Evolutionary conservation across 2,888 invertebrate species (phyloP).

Genomic region (Lithophane leautieri): DNA sequence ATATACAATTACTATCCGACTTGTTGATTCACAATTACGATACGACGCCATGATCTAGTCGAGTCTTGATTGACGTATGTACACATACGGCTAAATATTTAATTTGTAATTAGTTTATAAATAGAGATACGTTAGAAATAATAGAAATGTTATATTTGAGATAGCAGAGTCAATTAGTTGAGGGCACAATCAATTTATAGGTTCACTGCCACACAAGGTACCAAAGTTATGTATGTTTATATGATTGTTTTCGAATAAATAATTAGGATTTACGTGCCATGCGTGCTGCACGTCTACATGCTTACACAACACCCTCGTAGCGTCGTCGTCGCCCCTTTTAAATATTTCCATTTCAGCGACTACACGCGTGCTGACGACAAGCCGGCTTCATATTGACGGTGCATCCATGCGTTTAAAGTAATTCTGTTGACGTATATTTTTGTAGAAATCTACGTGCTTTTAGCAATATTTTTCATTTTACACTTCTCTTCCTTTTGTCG

Average conservation of each 20-base stretch:
- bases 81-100: slow-evolving; percentile 23
- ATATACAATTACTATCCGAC: slow-evolving; percentile 49
- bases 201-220: slow-evolving; percentile 40
- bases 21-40: slow-evolving; percentile 42
- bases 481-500: slow-evolving; percentile 35
- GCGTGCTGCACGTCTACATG: slow-evolving; percentile 29
- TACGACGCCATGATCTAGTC: slow-evolving; percentile 38
- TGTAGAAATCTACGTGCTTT: slow-evolving; percentile 28
- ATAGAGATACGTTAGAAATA: slow-evolving; percentile 31
- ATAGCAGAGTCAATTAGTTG: slow-evolving; percentile 46
- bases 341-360: slow-evolving; percentile 51
- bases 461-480: slow-evolving; percentile 23
- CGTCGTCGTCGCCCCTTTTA: slow-evolving; percentile 38
- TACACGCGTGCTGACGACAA: slow-evolving; percentile 43
- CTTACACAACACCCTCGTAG: slow-evolving; percentile 24
- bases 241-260: slow-evolving; percentile 16
- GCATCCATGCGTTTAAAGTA: slow-evolving; percentile 52
- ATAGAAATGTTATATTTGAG: slow-evolving; percentile 19
- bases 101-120: slow-evolving; percentile 35
- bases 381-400: slow-evolving; percentile 31
- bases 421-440: slow-evolving; percentile 38
- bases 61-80: slow-evolving; percentile 34
- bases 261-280: slow-evolving; percentile 23
- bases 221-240: slow-evolving; percentile 7
- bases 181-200: slow-evolving; percentile 43